phyloP scores from a whole-genome alignment of 2,113 vertebrate genomes.

The Vicugna pacos region DNA sequence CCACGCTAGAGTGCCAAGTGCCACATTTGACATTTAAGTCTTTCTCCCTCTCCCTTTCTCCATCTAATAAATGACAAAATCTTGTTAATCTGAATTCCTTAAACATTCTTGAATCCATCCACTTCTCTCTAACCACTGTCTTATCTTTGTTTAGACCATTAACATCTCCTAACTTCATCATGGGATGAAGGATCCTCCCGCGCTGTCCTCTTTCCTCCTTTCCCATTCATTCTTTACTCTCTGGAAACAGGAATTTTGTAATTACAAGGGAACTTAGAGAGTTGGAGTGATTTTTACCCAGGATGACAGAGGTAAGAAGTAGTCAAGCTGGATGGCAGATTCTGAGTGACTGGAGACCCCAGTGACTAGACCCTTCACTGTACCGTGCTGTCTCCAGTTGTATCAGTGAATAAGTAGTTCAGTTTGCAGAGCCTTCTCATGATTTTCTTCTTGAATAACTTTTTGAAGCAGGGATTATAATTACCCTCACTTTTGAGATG shows the following conservation, averaged over 20 bases:
- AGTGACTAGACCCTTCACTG: neutral
- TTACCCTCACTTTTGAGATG: neutral
- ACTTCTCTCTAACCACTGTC: neutral
- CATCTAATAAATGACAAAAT: neutral
- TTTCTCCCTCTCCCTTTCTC: neutral
- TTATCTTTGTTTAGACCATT: neutral
- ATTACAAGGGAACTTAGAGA: neutral
- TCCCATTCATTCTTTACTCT: neutral
- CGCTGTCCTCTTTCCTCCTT: neutral
- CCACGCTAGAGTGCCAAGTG: neutral
- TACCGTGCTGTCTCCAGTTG: neutral
- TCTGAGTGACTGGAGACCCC: neutral
- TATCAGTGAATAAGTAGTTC: neutral
- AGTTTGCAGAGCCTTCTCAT: neutral
- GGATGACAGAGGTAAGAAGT: neutral
- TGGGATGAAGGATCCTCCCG: neutral
- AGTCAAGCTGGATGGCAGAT: neutral
- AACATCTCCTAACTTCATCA: neutral
- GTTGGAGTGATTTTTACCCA: neutral
- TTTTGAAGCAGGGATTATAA: neutral
- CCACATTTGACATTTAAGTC: neutral
- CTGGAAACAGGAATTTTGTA: conserved; percentile 32
- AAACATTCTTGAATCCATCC: neutral
- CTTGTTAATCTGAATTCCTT: neutral
- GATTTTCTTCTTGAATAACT: neutral